phyloP scores from a whole-genome alignment of 2,888 invertebrate species.

The Aproaerema taeniolella region DNA sequence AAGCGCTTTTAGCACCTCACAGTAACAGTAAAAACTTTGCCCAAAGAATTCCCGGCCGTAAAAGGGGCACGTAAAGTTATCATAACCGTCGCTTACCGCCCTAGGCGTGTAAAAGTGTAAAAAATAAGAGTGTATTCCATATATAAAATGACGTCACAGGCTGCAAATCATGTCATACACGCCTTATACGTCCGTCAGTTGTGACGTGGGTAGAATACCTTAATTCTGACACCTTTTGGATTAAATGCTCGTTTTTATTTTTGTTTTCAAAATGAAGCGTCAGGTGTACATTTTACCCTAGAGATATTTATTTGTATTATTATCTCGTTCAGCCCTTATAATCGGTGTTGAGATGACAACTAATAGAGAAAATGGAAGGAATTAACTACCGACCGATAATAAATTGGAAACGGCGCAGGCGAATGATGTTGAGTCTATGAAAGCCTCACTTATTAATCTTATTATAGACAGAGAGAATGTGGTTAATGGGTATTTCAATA shows the following conservation, averaged over 20 bases:
- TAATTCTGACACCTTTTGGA: conserved; percentile 1
- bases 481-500: too few relatives aligned
- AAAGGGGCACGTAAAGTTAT: conserved; percentile 44
- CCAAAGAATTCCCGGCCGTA: conserved; percentile 41
- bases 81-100: conserved; percentile 25
- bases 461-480: too few relatives aligned
- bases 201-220: conserved; percentile 11
- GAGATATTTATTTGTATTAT: too few relatives aligned
- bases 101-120: conserved; percentile 26
- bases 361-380: too few relatives aligned
- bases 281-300: too few relatives aligned
- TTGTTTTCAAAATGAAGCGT: too few relatives aligned
- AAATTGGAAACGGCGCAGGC: too few relatives aligned
- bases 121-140: conserved; percentile 31
- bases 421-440: too few relatives aligned
- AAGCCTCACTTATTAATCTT: too few relatives aligned
- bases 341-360: too few relatives aligned
- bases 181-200: conserved; percentile 7
- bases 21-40: conserved; percentile 42
- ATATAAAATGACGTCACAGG: conserved; percentile 31
- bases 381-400: too few relatives aligned
- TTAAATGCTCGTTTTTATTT: conserved; percentile 8
- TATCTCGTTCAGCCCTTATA: too few relatives aligned
- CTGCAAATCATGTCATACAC: conserved; percentile 18
- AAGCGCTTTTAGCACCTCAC: conserved; percentile 46